A percentile compares a stretch with the other conserved stretches of the same genome.
These are phyloP conservation scores for Epirrhoe tristata DNA, from an alignment of 2,888 invertebrate genomes.

Conservation along the genomic window DNA sequence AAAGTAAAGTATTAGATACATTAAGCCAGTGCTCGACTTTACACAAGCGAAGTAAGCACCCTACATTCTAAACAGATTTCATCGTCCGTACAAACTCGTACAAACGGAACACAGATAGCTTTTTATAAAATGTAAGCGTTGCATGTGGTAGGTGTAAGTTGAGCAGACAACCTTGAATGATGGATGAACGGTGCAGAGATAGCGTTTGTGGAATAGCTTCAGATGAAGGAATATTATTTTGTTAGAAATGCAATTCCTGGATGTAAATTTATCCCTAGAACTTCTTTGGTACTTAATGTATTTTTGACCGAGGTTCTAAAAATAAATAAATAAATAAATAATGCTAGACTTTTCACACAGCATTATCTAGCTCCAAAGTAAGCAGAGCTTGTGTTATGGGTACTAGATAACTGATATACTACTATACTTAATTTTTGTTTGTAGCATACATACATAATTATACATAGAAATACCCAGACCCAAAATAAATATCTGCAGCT, in stretches of 20 bases:
- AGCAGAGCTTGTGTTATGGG: too few relatives aligned
- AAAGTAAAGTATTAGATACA: neutral
- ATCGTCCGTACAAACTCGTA: neutral
- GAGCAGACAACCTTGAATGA: conserved; percentile 18
- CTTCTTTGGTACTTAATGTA: too few relatives aligned
- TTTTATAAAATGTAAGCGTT: conserved; percentile 12
- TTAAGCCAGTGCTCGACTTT: neutral
- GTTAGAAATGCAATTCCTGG: neutral
- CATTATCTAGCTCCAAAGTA: too few relatives aligned
- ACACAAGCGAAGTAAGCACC: neutral
- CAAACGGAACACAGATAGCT: neutral
- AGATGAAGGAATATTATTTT: neutral
- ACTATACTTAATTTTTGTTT: too few relatives aligned
- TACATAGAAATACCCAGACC: too few relatives aligned
- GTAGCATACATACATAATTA: too few relatives aligned
- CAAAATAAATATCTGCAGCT: too few relatives aligned
- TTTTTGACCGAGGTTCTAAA: too few relatives aligned
- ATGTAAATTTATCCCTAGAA: too few relatives aligned
- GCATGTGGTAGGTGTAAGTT: conserved; percentile 13
- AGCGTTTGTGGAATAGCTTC: neutral
- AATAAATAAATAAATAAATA: too few relatives aligned
- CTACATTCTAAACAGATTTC: conserved; percentile 7
- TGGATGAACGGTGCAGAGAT: conserved; percentile 12
- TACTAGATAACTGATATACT: too few relatives aligned
- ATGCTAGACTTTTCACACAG: too few relatives aligned